These are phyloP conservation scores for Colistium nudipinnis DNA, from an alignment of 2,113 vertebrate species.

Conservation along the genomic window DNA sequence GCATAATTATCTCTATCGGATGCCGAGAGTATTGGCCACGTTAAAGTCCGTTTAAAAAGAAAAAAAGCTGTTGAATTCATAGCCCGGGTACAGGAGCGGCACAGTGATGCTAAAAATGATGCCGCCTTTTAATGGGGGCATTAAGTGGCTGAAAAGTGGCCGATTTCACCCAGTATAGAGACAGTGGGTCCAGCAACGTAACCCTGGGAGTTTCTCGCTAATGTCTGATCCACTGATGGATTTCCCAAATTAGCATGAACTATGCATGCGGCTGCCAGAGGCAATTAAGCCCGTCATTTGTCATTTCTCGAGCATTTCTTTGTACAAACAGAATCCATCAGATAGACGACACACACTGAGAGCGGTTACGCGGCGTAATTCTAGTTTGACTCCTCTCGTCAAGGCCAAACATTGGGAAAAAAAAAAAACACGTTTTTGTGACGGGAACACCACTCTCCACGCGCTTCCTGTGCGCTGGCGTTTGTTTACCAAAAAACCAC, in stretches of 20 bases:
- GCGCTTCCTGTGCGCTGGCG: not conserved
- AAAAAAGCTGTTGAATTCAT: not conserved
- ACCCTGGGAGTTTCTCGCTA: slow-evolving; percentile 27
- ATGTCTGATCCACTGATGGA: slow-evolving; percentile 53
- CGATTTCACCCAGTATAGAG: slow-evolving; percentile 5
- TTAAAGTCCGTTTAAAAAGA: slow-evolving; percentile 1
- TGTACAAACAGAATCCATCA: slow-evolving; percentile 24
- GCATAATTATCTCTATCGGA: slow-evolving; percentile 11
- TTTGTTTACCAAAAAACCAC: not conserved
- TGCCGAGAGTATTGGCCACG: not conserved
- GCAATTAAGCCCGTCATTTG: slow-evolving; percentile 40
- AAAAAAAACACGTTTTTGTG: too few relatives aligned
- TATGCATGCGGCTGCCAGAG: slow-evolving; percentile 18
- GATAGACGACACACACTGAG: not conserved
- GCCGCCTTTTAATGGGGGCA: not conserved
- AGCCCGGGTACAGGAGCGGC: not conserved
- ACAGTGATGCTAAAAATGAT: slow-evolving; percentile 2
- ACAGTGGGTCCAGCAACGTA: slow-evolving; percentile 46
- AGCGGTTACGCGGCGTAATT: not conserved
- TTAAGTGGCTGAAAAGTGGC: slow-evolving; percentile 26
- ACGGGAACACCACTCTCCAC: too few relatives aligned
- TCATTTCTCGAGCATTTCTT: slow-evolving; percentile 42
- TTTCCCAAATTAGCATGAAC: slow-evolving; percentile 52
- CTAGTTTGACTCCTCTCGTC: not conserved
- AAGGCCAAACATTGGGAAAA: too few relatives aligned